Base-by-base conservation (phyloP, 2,888 invertebrate genomes). In the Tachina grossa region DNA sequence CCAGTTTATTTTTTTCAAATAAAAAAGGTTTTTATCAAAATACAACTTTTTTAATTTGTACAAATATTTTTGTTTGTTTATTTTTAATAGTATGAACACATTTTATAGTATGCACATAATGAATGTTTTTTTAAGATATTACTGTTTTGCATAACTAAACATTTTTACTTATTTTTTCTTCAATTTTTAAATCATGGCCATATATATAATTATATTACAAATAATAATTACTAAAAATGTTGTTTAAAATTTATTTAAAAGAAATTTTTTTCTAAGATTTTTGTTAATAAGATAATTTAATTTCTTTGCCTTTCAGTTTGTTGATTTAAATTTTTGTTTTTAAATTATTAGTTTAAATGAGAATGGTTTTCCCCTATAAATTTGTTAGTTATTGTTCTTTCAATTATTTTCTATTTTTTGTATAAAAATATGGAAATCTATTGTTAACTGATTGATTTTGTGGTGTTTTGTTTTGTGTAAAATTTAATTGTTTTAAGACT, bases 11-110 rank as follows among this genome's bases (percentile, higher is more conserved):
- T 9, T 45, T 14, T 55, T 47, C n/a, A 51, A 59, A 47, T 51
- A 47, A 6, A 47, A 19, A 55, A 5, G 0, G 5, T 31, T 13
- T 49, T 39, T 8, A 69, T 16, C 43, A 71, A 79, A 65, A 51
- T 16, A 9, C 55, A 74, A 31, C 16, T 53, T 68, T 82, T 74
- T 19, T 76, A 66, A 79, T 85, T 85, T 85, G 75, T 83, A 85
- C 78, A 83, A 79, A 75, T 82, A 71, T 53, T 13, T 47, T 68
- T 19, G 41, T 63, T 68, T 76, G 13, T 65, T 55, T 57, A 16
- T 74, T 72, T 66, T 69, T 71, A 71, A 82, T 78, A 57, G 69
- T 65, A 85, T 85, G 82, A 85, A 85, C 82, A 85, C 82, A 79
- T 41, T 85, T 78, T 71, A 79, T 68, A 81, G 57, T 57, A 63